Evolutionary conservation across 1,140 invertebrate genomes (phyloP).

Genomic region (Bombus huntii): DNA sequence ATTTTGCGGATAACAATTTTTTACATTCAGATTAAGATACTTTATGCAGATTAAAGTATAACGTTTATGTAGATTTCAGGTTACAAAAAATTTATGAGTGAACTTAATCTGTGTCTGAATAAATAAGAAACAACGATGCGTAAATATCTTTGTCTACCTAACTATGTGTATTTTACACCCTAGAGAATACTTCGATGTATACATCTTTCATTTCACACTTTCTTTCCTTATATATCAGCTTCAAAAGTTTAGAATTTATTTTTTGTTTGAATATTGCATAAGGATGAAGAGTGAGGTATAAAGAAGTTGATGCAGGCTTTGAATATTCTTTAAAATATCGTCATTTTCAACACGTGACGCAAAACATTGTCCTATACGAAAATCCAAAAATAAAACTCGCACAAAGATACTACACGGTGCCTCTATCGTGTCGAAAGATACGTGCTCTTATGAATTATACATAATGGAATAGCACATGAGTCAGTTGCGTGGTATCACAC

Average conservation of each 20-base stretch:
- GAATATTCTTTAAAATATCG: background rate
- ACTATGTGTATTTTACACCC: background rate
- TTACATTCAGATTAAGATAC: background rate
- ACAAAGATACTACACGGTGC: background rate
- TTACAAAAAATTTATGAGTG: background rate
- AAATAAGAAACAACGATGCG: background rate
- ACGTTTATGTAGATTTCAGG: no score
- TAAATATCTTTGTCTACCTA: background rate
- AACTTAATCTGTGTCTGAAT: background rate
- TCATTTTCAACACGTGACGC: background rate
- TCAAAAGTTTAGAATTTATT: background rate
- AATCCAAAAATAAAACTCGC: background rate
- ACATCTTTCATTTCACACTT: background rate
- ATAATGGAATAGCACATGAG: conserved; percentile 21
- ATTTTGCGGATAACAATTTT: background rate
- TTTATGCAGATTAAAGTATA: background rate
- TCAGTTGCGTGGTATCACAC: background rate
- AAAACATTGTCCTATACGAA: background rate
- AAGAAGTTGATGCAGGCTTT: no score
- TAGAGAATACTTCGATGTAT: background rate
- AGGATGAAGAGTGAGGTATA: background rate
- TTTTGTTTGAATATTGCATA: no score
- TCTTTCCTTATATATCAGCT: background rate
- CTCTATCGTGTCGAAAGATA: background rate
- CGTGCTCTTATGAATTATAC: conserved; percentile 38